Evolutionary conservation across 2,888 invertebrate species (phyloP).

Genomic region (Sussaba pulchella): DNA sequence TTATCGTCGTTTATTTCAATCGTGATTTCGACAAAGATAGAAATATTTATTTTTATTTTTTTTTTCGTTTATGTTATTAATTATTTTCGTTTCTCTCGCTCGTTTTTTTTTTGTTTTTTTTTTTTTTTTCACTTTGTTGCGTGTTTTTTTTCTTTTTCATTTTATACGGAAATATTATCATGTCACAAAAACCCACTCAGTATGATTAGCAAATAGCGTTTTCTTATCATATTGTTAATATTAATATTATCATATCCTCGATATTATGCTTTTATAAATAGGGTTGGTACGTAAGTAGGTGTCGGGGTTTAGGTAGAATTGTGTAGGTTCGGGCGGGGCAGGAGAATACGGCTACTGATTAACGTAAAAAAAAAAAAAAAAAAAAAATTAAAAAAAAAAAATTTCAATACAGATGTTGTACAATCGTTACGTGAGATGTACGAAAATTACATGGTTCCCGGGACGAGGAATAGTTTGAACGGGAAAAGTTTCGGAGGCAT

Average conservation of each 20-base stretch:
- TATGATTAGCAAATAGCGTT: constrained; percentile 84
- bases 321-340: constrained; percentile 39
- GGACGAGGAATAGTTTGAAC: constrained; percentile 14
- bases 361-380: constrained; percentile 29
- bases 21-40: constrained; percentile 55
- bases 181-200: constrained; percentile 84
- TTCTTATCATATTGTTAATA: constrained; percentile 84
- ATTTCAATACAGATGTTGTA: constrained; percentile 71
- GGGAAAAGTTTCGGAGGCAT: constrained; percentile 2
- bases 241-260: constrained; percentile 84
- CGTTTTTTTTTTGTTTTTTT: constrained; percentile 59
- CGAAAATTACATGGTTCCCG: constrained; percentile 36
- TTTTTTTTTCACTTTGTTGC: constrained; percentile 65
- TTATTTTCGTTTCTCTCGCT: constrained; percentile 63
- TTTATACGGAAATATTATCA: constrained; percentile 82
- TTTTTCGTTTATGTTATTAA: constrained; percentile 55
- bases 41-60: constrained; percentile 56
- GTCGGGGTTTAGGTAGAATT: constrained; percentile 48
- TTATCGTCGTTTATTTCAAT: constrained; percentile 45
- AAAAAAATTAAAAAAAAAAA: background rate
- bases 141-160: constrained; percentile 58
- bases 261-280: constrained; percentile 84
- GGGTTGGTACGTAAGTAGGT: constrained; percentile 70
- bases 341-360: constrained; percentile 52
- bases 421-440: constrained; percentile 63